These are phyloP conservation scores for Isotomurus palustris DNA, from an alignment of 2,888 invertebrate genomes.

Conservation along the genomic window DNA sequence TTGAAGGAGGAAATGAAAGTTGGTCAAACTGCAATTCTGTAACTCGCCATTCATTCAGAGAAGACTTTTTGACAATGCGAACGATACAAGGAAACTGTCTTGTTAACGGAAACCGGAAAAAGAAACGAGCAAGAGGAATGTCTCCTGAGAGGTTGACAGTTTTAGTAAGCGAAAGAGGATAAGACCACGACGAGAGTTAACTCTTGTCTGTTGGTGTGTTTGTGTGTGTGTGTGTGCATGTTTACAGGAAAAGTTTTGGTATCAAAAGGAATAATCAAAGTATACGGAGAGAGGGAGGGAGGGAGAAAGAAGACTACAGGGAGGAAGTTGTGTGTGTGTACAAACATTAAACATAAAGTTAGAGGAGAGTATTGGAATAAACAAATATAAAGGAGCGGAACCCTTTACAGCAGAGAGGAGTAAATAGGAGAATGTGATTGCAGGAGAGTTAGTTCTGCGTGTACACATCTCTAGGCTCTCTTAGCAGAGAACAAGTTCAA, in stretches of 20 bases:
- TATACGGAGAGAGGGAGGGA: too few species aligned
- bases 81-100: constrained; percentile 7
- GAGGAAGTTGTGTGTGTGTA: too few species aligned
- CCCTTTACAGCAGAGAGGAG: too few species aligned
- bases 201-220: too few species aligned
- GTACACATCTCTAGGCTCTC: background rate
- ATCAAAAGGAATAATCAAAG: too few species aligned
- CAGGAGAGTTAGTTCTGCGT: background rate
- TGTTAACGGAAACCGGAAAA: constrained; percentile 14
- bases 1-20: constrained; percentile 16
- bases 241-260: too few species aligned
- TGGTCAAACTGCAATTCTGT: constrained; percentile 9
- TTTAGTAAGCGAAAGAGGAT: background rate
- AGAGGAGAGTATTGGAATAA: too few species aligned
- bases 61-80: constrained; percentile 3
- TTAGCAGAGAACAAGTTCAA: constrained; percentile 8
- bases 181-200: too few species aligned
- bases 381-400: too few species aligned
- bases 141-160: constrained; percentile 12
- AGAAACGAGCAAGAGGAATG: constrained; percentile 12
- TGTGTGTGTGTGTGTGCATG: background rate
- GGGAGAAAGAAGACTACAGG: too few species aligned
- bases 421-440: background rate
- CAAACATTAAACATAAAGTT: too few species aligned
- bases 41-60: background rate